phyloP scores from a whole-genome alignment of 2,797 vertebrate species.

The Pempheris klunzingeri region DNA sequence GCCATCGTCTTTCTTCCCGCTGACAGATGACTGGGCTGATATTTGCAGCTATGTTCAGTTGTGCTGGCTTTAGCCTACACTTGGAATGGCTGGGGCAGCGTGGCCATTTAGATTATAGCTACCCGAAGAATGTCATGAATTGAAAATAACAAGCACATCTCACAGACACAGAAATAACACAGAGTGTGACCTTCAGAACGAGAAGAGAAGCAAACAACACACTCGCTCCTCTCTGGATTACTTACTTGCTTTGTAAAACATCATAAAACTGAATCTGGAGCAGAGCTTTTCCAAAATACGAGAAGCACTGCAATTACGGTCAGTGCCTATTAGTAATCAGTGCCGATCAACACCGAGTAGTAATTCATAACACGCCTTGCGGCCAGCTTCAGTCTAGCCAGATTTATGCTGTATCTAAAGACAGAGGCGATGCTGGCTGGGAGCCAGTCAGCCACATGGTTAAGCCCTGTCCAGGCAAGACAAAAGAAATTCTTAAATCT shows the following conservation, averaged over 20 bases:
- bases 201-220: constrained; percentile 6
- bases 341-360: constrained; percentile 54
- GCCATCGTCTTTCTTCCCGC: constrained; percentile 49
- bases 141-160: constrained; percentile 66
- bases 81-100: constrained; percentile 44
- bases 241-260: constrained; percentile 18
- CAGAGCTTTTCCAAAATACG: constrained; percentile 43
- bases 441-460: constrained; percentile 72
- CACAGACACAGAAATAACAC: constrained; percentile 47
- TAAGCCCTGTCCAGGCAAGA: constrained; percentile 68
- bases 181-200: constrained; percentile 35
- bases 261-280: constrained; percentile 29
- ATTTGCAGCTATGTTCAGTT: constrained; percentile 63
- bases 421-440: constrained; percentile 60
- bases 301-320: constrained; percentile 56
- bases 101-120: constrained; percentile 62
- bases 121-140: constrained; percentile 54
- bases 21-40: constrained; percentile 69
- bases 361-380: constrained; percentile 61
- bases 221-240: background rate
- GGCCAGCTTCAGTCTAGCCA: constrained; percentile 62
- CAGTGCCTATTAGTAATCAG: constrained; percentile 49
- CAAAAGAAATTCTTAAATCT: constrained; percentile 79
- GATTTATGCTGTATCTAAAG: constrained; percentile 65
- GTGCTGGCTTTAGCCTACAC: constrained; percentile 50